Conservation (phyloP, 2,113 vertebrate species). For the Eira barbara region DNA sequence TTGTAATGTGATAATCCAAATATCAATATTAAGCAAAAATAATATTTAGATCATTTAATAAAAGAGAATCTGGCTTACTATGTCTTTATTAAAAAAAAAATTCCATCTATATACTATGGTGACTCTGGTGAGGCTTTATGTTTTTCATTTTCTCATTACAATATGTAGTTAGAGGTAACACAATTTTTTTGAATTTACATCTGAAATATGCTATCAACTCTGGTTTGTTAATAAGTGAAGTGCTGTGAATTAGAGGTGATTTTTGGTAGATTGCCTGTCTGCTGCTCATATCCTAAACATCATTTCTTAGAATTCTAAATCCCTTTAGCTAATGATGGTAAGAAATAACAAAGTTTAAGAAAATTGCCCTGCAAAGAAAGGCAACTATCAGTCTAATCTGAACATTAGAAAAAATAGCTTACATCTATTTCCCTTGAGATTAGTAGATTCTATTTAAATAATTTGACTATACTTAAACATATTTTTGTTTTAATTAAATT, state of each 20-base stretch:
- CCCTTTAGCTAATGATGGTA: background rate
- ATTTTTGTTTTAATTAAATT: constrained; percentile 51
- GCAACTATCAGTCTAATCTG: constrained; percentile 45
- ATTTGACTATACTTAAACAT: constrained; percentile 1
- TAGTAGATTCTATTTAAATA: constrained; percentile 41
- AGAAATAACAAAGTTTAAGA: background rate
- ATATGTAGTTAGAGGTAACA: background rate
- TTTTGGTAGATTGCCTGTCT: background rate
- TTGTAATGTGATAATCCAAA: background rate
- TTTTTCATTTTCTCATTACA: background rate
- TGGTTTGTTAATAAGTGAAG: background rate
- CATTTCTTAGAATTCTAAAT: background rate
- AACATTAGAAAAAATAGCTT: constrained; percentile 7
- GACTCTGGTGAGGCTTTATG: background rate
- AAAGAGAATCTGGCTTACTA: background rate
- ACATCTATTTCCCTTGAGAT: constrained; percentile 35
- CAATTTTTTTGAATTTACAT: background rate
- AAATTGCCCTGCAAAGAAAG: background rate
- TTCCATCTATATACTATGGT: background rate
- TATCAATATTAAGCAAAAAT: background rate
- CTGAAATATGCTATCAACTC: background rate
- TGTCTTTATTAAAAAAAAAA: background rate
- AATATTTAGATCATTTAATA: background rate
- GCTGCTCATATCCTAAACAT: background rate
- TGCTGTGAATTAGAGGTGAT: background rate